phyloP scores from a whole-genome alignment of 2,797 vertebrate genomes.

The Nannoperca australis region DNA sequence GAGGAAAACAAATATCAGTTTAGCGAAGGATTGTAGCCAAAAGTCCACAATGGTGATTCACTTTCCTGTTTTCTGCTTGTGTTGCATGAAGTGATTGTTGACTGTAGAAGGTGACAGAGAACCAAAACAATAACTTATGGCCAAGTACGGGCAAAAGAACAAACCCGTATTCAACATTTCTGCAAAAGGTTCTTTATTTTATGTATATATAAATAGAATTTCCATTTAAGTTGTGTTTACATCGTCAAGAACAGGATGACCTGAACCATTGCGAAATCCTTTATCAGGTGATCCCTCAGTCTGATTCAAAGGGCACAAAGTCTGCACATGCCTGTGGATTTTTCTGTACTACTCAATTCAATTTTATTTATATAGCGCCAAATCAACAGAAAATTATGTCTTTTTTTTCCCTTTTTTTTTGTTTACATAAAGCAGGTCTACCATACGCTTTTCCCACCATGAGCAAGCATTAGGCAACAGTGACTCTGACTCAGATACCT shows the following conservation, averaged over 20 bases:
- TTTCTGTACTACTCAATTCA: slow-evolving; percentile 10
- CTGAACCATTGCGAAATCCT: slow-evolving; percentile 10
- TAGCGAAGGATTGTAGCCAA: slow-evolving; percentile 9
- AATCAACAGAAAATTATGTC: too few relatives aligned
- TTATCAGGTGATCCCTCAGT: slow-evolving; percentile 17
- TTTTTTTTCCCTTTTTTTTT: too few relatives aligned
- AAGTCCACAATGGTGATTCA: slow-evolving; percentile 49
- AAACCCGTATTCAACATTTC: neutral
- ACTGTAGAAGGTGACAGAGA: neutral
- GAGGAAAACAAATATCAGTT: slow-evolving; percentile 9
- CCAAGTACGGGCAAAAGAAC: neutral
- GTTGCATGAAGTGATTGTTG: slow-evolving; percentile 17
- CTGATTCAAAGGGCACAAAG: slow-evolving; percentile 14
- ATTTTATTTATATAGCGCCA: too few relatives aligned
- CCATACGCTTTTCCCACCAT: too few relatives aligned
- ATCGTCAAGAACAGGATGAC: slow-evolving; percentile 2
- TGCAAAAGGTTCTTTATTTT: neutral
- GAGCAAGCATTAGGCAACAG: too few relatives aligned
- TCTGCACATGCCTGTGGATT: neutral
- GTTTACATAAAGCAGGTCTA: too few relatives aligned
- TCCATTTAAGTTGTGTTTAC: neutral
- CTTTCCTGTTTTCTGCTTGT: slow-evolving; percentile 53
- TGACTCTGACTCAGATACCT: slow-evolving; percentile 39
- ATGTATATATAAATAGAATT: too few relatives aligned
- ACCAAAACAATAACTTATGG: slow-evolving; percentile 17